Conservation (phyloP, 1,140 invertebrate genomes). For the Elysia chlorotica region DNA sequence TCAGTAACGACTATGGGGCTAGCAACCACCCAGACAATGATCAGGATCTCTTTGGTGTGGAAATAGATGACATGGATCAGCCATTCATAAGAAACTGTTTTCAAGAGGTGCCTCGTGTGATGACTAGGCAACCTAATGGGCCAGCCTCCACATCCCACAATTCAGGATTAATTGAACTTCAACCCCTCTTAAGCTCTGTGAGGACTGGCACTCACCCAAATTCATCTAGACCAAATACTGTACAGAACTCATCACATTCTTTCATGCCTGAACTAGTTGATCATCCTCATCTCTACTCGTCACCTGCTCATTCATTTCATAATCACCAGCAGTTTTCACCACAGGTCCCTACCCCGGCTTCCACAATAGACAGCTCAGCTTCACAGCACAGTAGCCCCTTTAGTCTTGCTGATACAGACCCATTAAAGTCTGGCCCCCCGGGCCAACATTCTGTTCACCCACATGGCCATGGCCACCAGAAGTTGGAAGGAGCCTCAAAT, state of each 20-base stretch:
- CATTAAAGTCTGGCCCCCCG: not conserved
- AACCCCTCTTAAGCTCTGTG: conserved; percentile 7
- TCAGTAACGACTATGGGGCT: not conserved
- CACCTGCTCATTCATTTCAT: not conserved
- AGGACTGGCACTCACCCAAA: not conserved
- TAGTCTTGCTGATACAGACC: not conserved
- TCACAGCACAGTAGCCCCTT: not conserved
- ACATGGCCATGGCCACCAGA: not conserved
- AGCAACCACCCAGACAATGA: conserved; percentile 27
- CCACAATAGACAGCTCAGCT: not conserved
- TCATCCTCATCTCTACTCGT: not conserved
- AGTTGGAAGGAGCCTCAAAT: too few relatives aligned
- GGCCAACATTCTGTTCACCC: not conserved
- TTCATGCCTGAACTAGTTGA: too few relatives aligned
- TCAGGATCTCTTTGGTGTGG: conserved; percentile 28
- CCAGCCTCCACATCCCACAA: not conserved
- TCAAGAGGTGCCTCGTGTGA: not conserved
- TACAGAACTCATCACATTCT: too few relatives aligned
- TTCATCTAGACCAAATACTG: conserved; percentile 5
- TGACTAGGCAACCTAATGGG: not conserved
- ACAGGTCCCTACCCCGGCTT: not conserved
- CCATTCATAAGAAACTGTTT: conserved; percentile 10
- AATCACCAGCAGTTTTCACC: not conserved
- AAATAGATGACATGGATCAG: conserved; percentile 31
- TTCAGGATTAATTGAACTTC: conserved; percentile 16